Evolutionary conservation across 2,888 invertebrate species (phyloP).

Genomic region (Agapetus fuscipes): DNA sequence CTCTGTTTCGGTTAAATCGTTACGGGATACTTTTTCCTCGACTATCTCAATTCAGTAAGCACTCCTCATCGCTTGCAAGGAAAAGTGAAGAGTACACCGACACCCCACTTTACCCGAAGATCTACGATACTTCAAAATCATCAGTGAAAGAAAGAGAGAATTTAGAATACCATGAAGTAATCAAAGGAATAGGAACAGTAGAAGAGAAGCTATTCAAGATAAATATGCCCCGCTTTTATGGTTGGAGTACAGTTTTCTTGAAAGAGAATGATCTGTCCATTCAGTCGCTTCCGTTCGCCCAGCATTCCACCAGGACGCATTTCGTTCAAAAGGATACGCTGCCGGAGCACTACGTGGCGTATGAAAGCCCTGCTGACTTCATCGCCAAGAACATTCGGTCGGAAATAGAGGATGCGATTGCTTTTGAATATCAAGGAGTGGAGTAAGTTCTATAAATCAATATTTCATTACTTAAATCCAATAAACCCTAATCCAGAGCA

Average conservation of each 20-base stretch:
- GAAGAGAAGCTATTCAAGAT: conserved; percentile 79
- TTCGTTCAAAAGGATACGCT: conserved; percentile 48
- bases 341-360: conserved; percentile 49
- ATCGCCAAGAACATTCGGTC: conserved; percentile 45
- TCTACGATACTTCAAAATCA: conserved; percentile 47
- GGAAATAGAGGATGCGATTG: conserved; percentile 52
- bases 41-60: conserved; percentile 2
- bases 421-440: conserved; percentile 49
- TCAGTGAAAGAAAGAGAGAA: conserved; percentile 38
- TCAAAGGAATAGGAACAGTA: conserved; percentile 57
- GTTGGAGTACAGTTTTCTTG: conserved; percentile 56
- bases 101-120: conserved; percentile 48
- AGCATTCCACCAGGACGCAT: conserved; percentile 72
- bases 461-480: too few relatives aligned
- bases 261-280: conserved; percentile 53
- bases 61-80: conserved; percentile 1
- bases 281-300: conserved; percentile 57
- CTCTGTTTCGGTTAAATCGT: conserved; percentile 24
- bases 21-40: conserved; percentile 20
- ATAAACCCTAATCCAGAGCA: too few relatives aligned
- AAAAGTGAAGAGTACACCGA: conserved; percentile 28
- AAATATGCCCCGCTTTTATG: conserved; percentile 76
- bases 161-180: conserved; percentile 42
- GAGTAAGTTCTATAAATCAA: too few relatives aligned
- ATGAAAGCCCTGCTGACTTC: conserved; percentile 37